phyloP scores from a whole-genome alignment of 2,888 invertebrate genomes.

The Tuta absoluta region DNA sequence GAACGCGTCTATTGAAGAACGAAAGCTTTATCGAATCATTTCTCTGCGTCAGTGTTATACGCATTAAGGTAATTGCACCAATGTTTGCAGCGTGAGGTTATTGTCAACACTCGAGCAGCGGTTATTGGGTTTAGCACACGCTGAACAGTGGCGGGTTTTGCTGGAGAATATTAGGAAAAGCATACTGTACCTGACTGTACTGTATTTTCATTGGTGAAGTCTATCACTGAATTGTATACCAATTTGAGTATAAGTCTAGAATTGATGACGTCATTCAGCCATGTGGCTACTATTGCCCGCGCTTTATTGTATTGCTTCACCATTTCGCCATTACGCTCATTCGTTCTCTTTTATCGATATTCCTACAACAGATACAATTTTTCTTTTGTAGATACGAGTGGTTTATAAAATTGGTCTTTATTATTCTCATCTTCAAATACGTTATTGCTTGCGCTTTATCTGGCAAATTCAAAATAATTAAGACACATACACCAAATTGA shows the following conservation, averaged over 20 bases:
- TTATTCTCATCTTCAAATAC: no score
- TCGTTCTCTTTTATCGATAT: not conserved
- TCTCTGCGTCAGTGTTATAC: constrained; percentile 22
- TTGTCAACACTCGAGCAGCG: constrained; percentile 23
- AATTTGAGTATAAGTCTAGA: no score
- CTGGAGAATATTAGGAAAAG: not conserved
- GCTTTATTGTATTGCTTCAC: not conserved
- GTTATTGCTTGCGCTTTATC: no score
- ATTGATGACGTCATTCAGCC: no score
- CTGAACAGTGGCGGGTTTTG: not conserved
- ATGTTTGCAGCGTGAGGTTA: constrained; percentile 27
- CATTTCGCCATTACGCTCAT: not conserved
- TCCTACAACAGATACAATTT: not conserved
- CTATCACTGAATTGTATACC: not conserved
- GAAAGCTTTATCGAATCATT: not conserved
- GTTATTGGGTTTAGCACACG: constrained; percentile 20
- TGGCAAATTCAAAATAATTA: no score
- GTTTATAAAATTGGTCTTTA: not conserved
- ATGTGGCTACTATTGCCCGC: not conserved
- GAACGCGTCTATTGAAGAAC: constrained; percentile 1
- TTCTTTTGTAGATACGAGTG: not conserved
- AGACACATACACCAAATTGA: no score
- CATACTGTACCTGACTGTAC: not conserved
- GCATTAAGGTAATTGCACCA: constrained; percentile 32
- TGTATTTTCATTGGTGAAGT: not conserved